A percentile compares a stretch with the other conserved stretches of the same genome.
phyloP scores from a whole-genome alignment of 2,888 invertebrate genomes.

The Drosophila flavopinicola region DNA sequence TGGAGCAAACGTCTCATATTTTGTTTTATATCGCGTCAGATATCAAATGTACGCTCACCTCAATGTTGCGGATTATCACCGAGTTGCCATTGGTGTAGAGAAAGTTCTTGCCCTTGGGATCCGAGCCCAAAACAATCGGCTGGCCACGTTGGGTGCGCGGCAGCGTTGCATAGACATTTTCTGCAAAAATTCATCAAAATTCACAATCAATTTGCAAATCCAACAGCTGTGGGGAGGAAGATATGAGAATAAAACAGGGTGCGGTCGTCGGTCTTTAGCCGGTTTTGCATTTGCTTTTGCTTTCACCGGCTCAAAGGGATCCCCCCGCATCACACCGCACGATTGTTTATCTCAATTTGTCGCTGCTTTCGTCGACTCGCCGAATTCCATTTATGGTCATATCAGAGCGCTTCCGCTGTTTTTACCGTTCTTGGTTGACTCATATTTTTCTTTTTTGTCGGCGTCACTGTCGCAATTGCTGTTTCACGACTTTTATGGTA shows the following conservation, averaged over 20 bases:
- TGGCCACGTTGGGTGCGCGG: constrained; percentile 97
- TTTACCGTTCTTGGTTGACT: constrained; percentile 75
- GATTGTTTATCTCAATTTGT: constrained; percentile 43
- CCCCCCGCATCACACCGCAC: constrained; percentile 3
- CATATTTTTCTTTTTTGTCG: constrained; percentile 42
- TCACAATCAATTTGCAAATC: constrained; percentile 2
- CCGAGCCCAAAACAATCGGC: constrained; percentile 96
- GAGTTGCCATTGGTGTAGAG: constrained; percentile 99
- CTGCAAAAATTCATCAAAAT: constrained; percentile 85
- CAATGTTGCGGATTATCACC: constrained; percentile 98
- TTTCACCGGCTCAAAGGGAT: constrained; percentile 35
- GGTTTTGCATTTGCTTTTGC: constrained; percentile 33
- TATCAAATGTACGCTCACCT: constrained; percentile 81
- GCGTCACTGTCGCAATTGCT: constrained; percentile 6
- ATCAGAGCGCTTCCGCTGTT: constrained; percentile 64
- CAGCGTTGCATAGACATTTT: constrained; percentile 95
- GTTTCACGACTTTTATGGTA: constrained; percentile 20
- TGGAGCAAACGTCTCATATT: constrained; percentile 51
- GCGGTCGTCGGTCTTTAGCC: constrained; percentile 50
- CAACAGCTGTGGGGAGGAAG: constrained; percentile 22
- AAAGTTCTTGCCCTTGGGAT: constrained; percentile 98
- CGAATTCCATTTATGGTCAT: constrained; percentile 75
- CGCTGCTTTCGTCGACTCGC: constrained; percentile 20
- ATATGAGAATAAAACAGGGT: constrained; percentile 47
- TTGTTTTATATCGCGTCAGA: constrained; percentile 10